Percentiles rank a stretch among this genome's conserved stretches.
These are phyloP conservation scores for Elysia crispata DNA, from an alignment of 2,888 invertebrate species.

Conservation along the genomic window DNA sequence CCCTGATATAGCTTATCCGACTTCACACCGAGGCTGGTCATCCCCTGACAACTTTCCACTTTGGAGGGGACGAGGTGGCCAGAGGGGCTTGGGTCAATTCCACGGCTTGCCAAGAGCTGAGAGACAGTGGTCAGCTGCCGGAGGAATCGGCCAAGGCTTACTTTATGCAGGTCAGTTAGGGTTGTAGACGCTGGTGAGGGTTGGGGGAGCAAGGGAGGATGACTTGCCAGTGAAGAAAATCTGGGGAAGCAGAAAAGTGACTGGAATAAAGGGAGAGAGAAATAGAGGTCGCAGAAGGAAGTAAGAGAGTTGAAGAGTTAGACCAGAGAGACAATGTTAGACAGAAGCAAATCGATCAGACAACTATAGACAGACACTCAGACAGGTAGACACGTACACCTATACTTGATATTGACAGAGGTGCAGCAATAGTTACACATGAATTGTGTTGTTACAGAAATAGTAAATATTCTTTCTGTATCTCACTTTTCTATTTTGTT, in stretches of 20 bases:
- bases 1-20: conserved; percentile 51
- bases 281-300: not conserved
- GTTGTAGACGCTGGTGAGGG: not conserved
- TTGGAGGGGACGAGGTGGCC: conserved; percentile 74
- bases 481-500: too few relatives aligned
- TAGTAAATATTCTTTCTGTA: too few relatives aligned
- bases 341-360: too few relatives aligned
- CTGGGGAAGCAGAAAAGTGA: not conserved
- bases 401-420: too few relatives aligned
- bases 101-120: conserved; percentile 59
- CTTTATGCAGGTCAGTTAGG: conserved; percentile 46
- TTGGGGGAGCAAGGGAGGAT: not conserved
- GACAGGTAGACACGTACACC: too few relatives aligned
- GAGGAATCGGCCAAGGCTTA: conserved; percentile 42
- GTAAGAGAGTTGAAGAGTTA: too few relatives aligned
- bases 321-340: too few relatives aligned
- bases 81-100: conserved; percentile 70
- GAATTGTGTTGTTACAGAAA: too few relatives aligned
- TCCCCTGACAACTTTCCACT: conserved; percentile 67
- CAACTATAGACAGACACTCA: too few relatives aligned
- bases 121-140: conserved; percentile 31
- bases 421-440: too few relatives aligned
- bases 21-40: conserved; percentile 62
- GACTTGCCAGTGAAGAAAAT: not conserved
- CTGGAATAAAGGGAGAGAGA: not conserved